These are phyloP conservation scores for Aeoliscus strigatus DNA, from an alignment of 2,797 vertebrate genomes.

Conservation along the genomic window DNA sequence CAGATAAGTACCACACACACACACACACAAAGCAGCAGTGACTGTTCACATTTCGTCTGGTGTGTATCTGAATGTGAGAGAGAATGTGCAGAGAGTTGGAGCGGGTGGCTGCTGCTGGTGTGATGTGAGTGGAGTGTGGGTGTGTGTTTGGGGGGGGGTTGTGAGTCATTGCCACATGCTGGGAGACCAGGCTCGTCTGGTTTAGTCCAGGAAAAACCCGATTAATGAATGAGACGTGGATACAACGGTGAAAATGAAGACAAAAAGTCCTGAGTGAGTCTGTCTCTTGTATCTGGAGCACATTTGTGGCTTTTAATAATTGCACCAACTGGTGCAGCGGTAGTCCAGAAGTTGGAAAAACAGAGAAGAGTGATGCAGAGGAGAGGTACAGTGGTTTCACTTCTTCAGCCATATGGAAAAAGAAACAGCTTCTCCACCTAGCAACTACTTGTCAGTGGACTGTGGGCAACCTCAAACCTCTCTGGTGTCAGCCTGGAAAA, in stretches of 20 bases:
- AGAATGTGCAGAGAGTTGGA: background rate
- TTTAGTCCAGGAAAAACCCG: slow-evolving; percentile 30
- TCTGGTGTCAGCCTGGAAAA: slow-evolving; percentile 11
- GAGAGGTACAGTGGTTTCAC: slow-evolving; percentile 15
- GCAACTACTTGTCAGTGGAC: slow-evolving; percentile 4
- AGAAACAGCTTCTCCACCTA: slow-evolving; percentile 7
- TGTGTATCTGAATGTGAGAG: too few species aligned
- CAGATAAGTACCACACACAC: slow-evolving; percentile 51
- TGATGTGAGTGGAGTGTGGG: slow-evolving; percentile 38
- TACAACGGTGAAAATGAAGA: slow-evolving; percentile 11
- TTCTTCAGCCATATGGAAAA: slow-evolving; percentile 1
- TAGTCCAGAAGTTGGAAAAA: slow-evolving; percentile 17
- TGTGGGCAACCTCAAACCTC: slow-evolving; percentile 3
- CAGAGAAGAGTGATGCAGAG: slow-evolving; percentile 13
- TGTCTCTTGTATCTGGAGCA: slow-evolving; percentile 28
- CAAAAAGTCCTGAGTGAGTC: background rate
- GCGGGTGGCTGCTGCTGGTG: slow-evolving; percentile 47
- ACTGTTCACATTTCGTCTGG: too few species aligned
- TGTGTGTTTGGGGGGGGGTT: slow-evolving; percentile 13
- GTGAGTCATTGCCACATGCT: slow-evolving; percentile 69
- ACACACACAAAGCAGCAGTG: too few species aligned
- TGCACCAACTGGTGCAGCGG: background rate
- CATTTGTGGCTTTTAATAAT: slow-evolving; percentile 10
- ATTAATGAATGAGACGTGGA: slow-evolving; percentile 16
- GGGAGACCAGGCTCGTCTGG: slow-evolving; percentile 52